Conservation (phyloP, 2,113 vertebrate species). For the Phaethon lepturus region DNA sequence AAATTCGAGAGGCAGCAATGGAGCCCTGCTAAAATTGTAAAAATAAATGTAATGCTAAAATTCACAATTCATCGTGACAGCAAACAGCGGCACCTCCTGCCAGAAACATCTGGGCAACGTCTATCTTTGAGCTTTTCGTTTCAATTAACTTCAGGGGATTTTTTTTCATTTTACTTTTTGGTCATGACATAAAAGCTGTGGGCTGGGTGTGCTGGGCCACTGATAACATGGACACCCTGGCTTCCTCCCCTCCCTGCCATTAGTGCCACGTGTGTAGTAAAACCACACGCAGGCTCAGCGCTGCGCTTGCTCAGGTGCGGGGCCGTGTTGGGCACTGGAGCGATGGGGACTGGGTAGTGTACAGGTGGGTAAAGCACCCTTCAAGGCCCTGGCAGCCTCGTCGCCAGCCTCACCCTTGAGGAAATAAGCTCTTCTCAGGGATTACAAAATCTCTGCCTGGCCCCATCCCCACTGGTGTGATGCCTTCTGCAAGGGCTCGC, state of each 20-base stretch:
- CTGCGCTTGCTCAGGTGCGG: neutral
- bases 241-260: neutral
- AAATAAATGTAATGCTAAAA: too few relatives aligned
- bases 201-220: neutral
- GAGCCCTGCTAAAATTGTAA: neutral
- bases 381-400: neutral
- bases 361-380: neutral
- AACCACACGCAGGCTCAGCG: neutral
- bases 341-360: accelerated
- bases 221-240: accelerated
- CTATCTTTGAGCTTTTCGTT: neutral
- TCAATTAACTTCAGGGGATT: neutral
- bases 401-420: neutral
- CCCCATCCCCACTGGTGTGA: neutral
- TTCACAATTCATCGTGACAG: neutral
- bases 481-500: neutral
- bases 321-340: accelerated
- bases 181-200: neutral
- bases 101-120: neutral
- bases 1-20: neutral
- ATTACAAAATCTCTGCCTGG: neutral
- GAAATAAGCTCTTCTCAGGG: neutral
- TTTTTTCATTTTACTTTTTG: neutral
- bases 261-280: neutral
- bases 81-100: neutral